These are phyloP conservation scores for Eucidaris tribuloides DNA, from an alignment of 35 echinoderm and acorn worm species.

Conservation along the genomic window DNA sequence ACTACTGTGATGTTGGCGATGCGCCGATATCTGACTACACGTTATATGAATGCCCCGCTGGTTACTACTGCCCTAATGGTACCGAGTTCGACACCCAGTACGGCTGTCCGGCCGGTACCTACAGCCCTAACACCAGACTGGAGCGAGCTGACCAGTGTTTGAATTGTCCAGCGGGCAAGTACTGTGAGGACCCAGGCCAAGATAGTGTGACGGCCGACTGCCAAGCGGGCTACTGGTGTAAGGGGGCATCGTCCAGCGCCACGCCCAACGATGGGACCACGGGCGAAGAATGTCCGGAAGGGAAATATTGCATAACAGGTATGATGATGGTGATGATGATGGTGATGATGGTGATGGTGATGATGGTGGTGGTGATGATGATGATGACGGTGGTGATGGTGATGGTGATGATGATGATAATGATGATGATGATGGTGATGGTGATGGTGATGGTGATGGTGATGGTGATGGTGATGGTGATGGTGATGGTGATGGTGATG, in stretches of 20 bases:
- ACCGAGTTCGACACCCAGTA: conserved; percentile 86
- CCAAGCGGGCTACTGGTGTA: conserved; percentile 89
- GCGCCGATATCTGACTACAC: conserved; percentile 87
- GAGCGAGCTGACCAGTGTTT: conserved; percentile 69
- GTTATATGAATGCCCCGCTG: conserved; percentile 61
- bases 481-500: no score
- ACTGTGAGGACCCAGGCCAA: conserved; percentile 74
- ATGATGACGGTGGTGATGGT: no score
- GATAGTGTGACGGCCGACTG: conserved; percentile 52
- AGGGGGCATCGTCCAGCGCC: conserved; percentile 38
- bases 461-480: no score
- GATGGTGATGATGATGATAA: no score
- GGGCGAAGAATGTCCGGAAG: conserved; percentile 67
- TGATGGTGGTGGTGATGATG: no score
- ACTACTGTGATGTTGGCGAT: conserved; percentile 86
- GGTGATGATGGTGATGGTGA: no score
- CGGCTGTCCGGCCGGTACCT: conserved; percentile 80
- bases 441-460: no score
- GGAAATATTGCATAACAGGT: conserved; percentile 79
- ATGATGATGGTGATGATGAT: no score
- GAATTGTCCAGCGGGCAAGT: conserved; percentile 78
- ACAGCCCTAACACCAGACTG: conserved; percentile 44
- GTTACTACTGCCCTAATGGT: conserved; percentile 90
- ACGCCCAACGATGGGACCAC: conserved; percentile 72
- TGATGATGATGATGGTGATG: no score